Base-by-base conservation (phyloP, 2,888 invertebrate genomes). In the Chrysopilus asiliformis region DNA sequence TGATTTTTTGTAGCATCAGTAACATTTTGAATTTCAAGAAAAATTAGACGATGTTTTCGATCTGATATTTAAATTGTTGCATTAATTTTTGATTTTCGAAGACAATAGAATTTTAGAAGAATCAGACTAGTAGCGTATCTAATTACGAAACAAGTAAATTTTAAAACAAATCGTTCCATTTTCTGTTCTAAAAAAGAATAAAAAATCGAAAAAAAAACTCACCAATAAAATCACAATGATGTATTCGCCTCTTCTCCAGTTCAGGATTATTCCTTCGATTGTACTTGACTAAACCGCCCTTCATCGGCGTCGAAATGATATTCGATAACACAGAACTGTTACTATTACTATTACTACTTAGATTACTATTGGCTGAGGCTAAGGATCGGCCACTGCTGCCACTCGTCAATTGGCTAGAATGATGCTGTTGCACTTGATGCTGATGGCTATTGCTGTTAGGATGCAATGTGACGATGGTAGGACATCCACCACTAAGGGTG, bases 201-300 rank as follows among this genome's bases (percentile, higher is more conserved):
- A 22, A 22, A 22, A 22, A 22, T 8, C 7, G 10, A 22, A 10
- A 22, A 22, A 22, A 22, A 22, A 22, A 60, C 70, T 71, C 65
- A 86, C 87, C 87, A 61, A 86, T 78, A 65, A 87, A 94, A 71
- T 91, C 87, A 69, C 95, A 95, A 65, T 87, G 91, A 60, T 95
- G 94, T 52, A 94, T 91, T 56, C 95, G 68, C 49, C 94, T 70
- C 64, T 94, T 94, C 64, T 95, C 94, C 50, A 95, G 66, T 61
- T 95, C 94, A 1, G 94, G 94, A 67, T 95, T 95, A 65, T 94
- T 94, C 57, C 93, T 73, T 47, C 94, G 71, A 68, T 94, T 94
- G 67, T 89, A 93, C 56, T 83, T 86, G 45, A 72, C 60, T 18
- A 66, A 58, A 44, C 52, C 56, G 36, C 27, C 61, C 18, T 58